Evolutionary conservation across 2,113 vertebrate genomes (phyloP).

Genomic region (Engraulis encrasicolus): DNA sequence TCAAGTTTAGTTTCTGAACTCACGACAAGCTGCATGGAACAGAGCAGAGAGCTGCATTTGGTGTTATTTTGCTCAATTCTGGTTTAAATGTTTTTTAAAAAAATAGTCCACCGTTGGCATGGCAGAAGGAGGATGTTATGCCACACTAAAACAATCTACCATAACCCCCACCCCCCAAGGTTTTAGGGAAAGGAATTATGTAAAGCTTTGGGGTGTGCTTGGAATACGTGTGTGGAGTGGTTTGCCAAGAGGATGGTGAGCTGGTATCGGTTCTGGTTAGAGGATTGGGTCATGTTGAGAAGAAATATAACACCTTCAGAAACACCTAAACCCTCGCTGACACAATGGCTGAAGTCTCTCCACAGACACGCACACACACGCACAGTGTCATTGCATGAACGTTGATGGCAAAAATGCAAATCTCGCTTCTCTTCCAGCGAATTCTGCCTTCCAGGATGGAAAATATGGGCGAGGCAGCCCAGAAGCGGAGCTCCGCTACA

Average conservation of each 20-base stretch:
- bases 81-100: no score
- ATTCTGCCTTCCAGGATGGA: conserved; percentile 16
- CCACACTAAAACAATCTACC: background rate
- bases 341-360: background rate
- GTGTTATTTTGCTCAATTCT: no score
- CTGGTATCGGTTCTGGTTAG: background rate
- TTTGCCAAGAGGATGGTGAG: conserved; percentile 1
- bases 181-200: conserved; percentile 34
- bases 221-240: background rate
- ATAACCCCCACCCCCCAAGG: background rate
- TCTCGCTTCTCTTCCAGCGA: background rate
- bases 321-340: background rate
- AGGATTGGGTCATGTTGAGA: conserved; percentile 28
- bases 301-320: background rate
- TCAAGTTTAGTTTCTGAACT: no score
- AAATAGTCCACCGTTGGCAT: background rate
- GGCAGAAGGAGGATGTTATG: background rate
- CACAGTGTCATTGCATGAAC: background rate
- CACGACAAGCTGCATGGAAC: no score
- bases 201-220: conserved; percentile 25
- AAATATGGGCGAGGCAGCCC: conserved; percentile 9
- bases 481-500: background rate
- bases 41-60: no score
- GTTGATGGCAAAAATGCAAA: background rate
- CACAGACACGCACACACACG: background rate